phyloP scores from a whole-genome alignment of 2,113 vertebrate species.

The Elachura formosa region DNA sequence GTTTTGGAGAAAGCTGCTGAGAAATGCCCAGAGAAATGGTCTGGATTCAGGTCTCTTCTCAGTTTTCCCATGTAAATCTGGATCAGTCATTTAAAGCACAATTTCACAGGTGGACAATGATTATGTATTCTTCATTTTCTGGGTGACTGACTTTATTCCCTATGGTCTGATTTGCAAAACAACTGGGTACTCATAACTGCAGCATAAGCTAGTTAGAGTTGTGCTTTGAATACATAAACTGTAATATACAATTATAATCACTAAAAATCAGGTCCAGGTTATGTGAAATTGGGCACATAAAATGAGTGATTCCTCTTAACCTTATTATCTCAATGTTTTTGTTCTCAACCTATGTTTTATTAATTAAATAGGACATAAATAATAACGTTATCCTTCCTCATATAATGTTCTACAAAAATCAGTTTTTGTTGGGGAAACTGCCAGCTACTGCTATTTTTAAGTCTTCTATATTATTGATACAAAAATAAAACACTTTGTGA shows the following conservation, averaged over 20 bases:
- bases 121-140: slow-evolving; percentile 26
- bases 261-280: background rate
- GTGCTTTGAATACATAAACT: background rate
- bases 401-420: background rate
- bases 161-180: background rate
- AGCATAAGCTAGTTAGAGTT: background rate
- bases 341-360: background rate
- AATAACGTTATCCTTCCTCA: background rate
- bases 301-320: slow-evolving; percentile 2
- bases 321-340: background rate
- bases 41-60: background rate
- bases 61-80: background rate
- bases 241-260: background rate
- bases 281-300: background rate
- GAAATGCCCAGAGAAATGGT: background rate
- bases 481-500: background rate
- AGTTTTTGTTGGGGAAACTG: background rate
- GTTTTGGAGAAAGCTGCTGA: background rate
- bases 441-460: background rate
- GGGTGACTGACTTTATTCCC: slow-evolving; percentile 2
- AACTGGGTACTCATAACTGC: background rate
- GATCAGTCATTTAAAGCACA: background rate
- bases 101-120: background rate
- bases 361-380: background rate
- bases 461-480: background rate